Evolutionary conservation across 1,140 invertebrate species (phyloP).

Genomic region (Drosophila saltans): DNA sequence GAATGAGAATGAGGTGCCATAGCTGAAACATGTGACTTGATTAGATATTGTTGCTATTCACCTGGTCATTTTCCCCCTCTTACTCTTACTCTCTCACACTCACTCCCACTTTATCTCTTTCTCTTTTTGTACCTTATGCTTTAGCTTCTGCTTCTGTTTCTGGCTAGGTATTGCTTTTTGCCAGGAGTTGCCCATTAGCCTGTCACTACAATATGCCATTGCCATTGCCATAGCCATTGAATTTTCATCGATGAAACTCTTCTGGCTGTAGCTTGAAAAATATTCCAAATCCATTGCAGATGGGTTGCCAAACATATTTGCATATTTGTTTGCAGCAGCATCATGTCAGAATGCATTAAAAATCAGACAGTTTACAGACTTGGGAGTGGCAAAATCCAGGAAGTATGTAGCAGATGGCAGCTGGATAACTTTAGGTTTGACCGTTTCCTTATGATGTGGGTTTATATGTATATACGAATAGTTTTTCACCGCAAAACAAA

Average conservation of each 20-base stretch:
- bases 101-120: neutral
- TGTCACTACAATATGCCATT: conserved; percentile 50
- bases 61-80: neutral
- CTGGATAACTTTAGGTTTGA: neutral
- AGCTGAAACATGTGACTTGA: conserved; percentile 57
- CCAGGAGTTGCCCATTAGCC: conserved; percentile 30
- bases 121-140: conserved; percentile 15
- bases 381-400: conserved; percentile 7
- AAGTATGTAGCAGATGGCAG: neutral
- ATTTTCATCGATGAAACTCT: conserved; percentile 65
- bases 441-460: conserved; percentile 25
- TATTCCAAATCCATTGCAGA: conserved; percentile 56
- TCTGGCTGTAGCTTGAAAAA: conserved; percentile 21
- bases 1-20: conserved; percentile 1
- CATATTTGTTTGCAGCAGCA: conserved; percentile 76
- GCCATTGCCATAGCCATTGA: conserved; percentile 64
- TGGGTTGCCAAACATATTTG: conserved; percentile 69
- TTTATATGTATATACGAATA: neutral
- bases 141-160: conserved; percentile 8
- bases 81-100: neutral
- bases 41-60: conserved; percentile 71
- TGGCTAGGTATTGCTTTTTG: conserved; percentile 30
- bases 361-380: conserved; percentile 23
- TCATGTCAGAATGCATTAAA: conserved; percentile 71
- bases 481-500: conserved; percentile 46